Conservation (phyloP, 2,113 vertebrate genomes). For the Phrynocephalus versicolor region DNA sequence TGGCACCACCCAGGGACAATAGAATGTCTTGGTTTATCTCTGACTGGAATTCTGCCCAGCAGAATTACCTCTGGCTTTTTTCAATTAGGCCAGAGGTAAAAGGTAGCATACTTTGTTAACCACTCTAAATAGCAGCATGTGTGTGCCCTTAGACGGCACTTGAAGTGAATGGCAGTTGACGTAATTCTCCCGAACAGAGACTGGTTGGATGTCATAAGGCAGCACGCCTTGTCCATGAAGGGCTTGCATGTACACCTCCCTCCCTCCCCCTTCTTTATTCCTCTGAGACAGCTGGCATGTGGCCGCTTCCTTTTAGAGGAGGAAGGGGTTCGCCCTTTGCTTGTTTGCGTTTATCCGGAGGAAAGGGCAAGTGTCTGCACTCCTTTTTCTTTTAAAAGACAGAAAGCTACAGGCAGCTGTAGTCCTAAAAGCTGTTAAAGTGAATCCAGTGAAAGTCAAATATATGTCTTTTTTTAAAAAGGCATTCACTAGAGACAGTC, state of each 20-base stretch:
- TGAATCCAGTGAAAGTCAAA: background rate
- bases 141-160: slow-evolving; percentile 47
- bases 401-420: no score
- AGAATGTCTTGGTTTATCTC: background rate
- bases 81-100: slow-evolving; percentile 4
- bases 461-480: background rate
- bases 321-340: background rate
- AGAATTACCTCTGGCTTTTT: slow-evolving; percentile 29
- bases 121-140: slow-evolving; percentile 55
- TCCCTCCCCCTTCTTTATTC: background rate
- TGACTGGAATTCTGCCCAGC: slow-evolving; percentile 35
- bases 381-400: background rate
- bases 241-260: background rate
- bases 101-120: slow-evolving; percentile 14
- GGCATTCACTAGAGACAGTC: background rate
- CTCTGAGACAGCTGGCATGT: background rate
- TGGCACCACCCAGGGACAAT: background rate
- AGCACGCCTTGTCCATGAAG: background rate
- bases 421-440: background rate
- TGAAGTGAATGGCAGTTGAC: slow-evolving; percentile 1
- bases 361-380: slow-evolving; percentile 25
- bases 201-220: slow-evolving; percentile 19
- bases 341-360: slow-evolving; percentile 15
- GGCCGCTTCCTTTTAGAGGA: background rate
- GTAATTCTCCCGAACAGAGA: slow-evolving; percentile 26